These are phyloP conservation scores for Cinara cedri DNA, from an alignment of 2,888 invertebrate species.

Conservation along the genomic window DNA sequence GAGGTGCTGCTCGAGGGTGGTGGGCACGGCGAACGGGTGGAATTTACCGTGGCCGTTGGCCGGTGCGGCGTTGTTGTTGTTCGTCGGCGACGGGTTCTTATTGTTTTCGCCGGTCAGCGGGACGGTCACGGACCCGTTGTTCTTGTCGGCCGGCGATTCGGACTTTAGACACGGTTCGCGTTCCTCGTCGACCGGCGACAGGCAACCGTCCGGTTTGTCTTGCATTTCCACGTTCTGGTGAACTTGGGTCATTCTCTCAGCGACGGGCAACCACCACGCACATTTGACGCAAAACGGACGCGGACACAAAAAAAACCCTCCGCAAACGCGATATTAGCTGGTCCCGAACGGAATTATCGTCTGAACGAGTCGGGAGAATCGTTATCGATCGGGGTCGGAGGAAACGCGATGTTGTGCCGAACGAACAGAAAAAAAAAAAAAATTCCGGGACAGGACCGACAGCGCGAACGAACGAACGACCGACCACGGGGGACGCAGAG, in stretches of 20 bases:
- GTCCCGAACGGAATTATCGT: neutral
- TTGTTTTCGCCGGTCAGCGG: slow-evolving; percentile 21
- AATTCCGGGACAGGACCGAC: neutral
- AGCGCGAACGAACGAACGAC: neutral
- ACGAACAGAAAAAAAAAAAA: neutral
- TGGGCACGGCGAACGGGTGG: slow-evolving; percentile 39
- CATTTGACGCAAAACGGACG: slow-evolving; percentile 6
- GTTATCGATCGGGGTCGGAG: neutral
- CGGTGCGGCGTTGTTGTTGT: slow-evolving; percentile 44
- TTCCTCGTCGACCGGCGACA: slow-evolving; percentile 45
- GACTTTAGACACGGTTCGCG: slow-evolving; percentile 50
- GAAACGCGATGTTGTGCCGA: neutral
- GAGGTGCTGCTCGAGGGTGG: slow-evolving; percentile 56
- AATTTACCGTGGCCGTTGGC: slow-evolving; percentile 31
- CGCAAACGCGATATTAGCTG: neutral
- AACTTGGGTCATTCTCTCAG: neutral
- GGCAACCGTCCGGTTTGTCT: slow-evolving; percentile 48
- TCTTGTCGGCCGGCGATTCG: slow-evolving; percentile 15
- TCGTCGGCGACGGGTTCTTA: slow-evolving; percentile 8
- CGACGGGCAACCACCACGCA: neutral
- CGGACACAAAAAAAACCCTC: neutral
- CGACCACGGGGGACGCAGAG: neutral
- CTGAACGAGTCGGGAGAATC: neutral
- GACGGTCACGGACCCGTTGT: slow-evolving; percentile 47
- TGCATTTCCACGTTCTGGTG: slow-evolving; percentile 40